These are phyloP conservation scores for Astatotilapia flaviijosephi DNA, from an alignment of 2,113 vertebrate species.

Conservation along the genomic window DNA sequence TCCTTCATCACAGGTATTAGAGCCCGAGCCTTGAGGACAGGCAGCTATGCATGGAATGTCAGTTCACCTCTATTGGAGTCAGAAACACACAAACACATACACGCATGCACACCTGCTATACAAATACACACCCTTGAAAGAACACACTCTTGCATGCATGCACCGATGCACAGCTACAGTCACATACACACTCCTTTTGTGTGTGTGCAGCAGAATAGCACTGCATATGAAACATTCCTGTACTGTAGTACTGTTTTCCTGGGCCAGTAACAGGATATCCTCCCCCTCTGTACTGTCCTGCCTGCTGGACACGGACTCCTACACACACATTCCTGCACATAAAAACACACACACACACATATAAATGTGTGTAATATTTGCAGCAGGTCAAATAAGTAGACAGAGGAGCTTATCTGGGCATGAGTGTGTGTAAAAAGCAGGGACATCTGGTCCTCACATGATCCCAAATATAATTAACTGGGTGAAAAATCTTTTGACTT, in stretches of 20 bases:
- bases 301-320: conserved; percentile 11
- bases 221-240: conserved; percentile 60
- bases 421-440: neutral
- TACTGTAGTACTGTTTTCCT: conserved; percentile 48
- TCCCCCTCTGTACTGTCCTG: conserved; percentile 44
- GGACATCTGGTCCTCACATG: neutral
- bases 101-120: conserved; percentile 8
- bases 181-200: neutral
- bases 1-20: conserved; percentile 37
- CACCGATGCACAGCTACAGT: neutral
- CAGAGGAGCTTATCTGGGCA: neutral
- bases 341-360: neutral
- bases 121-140: conserved; percentile 1
- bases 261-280: conserved; percentile 65
- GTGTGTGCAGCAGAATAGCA: neutral
- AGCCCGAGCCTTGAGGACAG: conserved; percentile 37
- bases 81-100: conserved; percentile 1
- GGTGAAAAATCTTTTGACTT: neutral
- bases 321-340: neutral
- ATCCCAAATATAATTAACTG: neutral
- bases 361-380: neutral
- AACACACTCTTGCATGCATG: neutral
- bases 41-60: conserved; percentile 62
- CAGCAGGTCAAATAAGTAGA: neutral
- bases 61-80: conserved; percentile 30